Conservation (phyloP, 2,888 invertebrate species). For the Catonia carolina region DNA sequence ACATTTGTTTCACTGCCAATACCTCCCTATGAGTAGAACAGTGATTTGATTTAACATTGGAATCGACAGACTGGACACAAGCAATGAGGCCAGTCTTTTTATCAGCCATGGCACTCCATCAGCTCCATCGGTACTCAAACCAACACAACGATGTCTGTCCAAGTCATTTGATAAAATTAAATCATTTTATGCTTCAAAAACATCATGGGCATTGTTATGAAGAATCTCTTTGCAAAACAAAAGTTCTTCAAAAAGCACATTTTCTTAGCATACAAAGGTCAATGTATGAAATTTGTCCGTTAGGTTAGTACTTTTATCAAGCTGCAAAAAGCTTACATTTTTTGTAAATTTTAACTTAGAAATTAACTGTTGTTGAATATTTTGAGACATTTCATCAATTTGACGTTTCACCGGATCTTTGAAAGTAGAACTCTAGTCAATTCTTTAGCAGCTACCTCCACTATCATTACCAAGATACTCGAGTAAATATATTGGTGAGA, state of each 20-base stretch:
- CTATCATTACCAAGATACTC: too few species aligned
- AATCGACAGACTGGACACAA: slow-evolving; percentile 30
- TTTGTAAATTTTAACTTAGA: neutral
- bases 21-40: slow-evolving; percentile 31
- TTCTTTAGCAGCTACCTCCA: neutral
- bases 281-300: neutral
- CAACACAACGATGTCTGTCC: slow-evolving; percentile 22
- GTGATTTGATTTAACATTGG: too few species aligned
- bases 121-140: slow-evolving; percentile 31
- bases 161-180: slow-evolving; percentile 16
- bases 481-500: too few species aligned
- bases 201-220: slow-evolving; percentile 14
- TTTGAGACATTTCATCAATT: neutral
- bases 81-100: slow-evolving; percentile 29
- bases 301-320: neutral
- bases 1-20: slow-evolving; percentile 30
- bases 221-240: slow-evolving; percentile 12
- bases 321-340: neutral
- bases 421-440: neutral
- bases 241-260: neutral
- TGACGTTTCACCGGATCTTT: neutral
- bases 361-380: neutral
- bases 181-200: slow-evolving; percentile 20
- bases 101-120: slow-evolving; percentile 31
- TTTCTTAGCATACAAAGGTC: slow-evolving; percentile 3